phyloP scores from a whole-genome alignment of 2,797 vertebrate species.

The Ciconia nigra region DNA sequence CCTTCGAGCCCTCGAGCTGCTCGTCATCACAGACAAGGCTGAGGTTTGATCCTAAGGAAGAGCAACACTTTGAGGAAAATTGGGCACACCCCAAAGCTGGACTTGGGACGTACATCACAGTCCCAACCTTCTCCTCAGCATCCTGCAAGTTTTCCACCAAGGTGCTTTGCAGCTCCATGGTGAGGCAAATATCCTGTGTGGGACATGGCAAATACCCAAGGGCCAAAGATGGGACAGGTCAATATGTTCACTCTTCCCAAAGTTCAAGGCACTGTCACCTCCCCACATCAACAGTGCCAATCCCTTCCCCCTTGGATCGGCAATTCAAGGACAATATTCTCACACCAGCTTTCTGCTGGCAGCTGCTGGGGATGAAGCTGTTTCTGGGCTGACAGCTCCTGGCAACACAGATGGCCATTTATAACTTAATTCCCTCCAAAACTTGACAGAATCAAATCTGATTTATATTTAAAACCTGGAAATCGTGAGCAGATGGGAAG shows the following conservation, averaged over 20 bases:
- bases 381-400: neutral
- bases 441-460: neutral
- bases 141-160: neutral
- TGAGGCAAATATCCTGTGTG: fast-evolving
- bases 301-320: neutral
- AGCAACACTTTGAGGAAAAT: neutral
- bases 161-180: neutral
- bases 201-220: neutral
- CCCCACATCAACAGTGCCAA: fast-evolving
- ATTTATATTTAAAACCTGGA: neutral
- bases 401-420: neutral
- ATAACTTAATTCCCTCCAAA: neutral
- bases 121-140: neutral
- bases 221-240: neutral
- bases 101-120: fast-evolving
- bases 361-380: neutral
- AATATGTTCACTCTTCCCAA: fast-evolving
- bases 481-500: neutral
- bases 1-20: neutral
- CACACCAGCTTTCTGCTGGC: neutral
- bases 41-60: neutral
- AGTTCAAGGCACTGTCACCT: neutral
- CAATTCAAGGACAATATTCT: neutral
- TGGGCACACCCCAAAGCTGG: neutral
- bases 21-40: fast-evolving